Conservation (phyloP, 1,140 invertebrate genomes). For the Cydia pomonella region DNA sequence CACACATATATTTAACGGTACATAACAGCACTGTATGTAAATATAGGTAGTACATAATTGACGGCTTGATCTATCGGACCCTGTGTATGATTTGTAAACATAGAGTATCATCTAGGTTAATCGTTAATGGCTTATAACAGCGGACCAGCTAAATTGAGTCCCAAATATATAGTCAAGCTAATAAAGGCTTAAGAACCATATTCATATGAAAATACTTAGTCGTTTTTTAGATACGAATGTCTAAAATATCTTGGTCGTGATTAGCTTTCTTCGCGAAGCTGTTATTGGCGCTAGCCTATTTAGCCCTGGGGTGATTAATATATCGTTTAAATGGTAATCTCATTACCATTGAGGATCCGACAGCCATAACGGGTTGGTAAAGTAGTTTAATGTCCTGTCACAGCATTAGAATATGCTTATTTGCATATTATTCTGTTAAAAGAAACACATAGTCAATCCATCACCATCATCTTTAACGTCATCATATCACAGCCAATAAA, state of each 20-base stretch:
- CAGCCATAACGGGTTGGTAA: neutral
- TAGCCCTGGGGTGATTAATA: constrained; percentile 28
- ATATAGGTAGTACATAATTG: constrained; percentile 34
- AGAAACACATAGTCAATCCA: neutral
- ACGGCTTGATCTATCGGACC: constrained; percentile 26
- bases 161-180: constrained; percentile 36
- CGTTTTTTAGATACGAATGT: neutral
- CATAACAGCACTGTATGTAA: constrained; percentile 38
- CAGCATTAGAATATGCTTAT: neutral
- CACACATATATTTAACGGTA: constrained; percentile 36
- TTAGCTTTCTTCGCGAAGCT: constrained; percentile 18
- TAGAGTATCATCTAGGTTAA: constrained; percentile 43
- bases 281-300: neutral
- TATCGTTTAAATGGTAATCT: constrained; percentile 24
- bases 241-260: constrained; percentile 9
- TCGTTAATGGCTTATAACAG: constrained; percentile 45
- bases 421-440: neutral
- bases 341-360: neutral
- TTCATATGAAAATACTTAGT: neutral
- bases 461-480: no score
- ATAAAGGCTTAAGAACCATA: neutral
- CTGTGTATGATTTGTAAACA: constrained; percentile 35
- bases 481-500: no score
- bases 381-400: neutral
- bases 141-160: constrained; percentile 38